Base-by-base conservation (phyloP, 2,113 vertebrate species). In the Piaya cayana region DNA sequence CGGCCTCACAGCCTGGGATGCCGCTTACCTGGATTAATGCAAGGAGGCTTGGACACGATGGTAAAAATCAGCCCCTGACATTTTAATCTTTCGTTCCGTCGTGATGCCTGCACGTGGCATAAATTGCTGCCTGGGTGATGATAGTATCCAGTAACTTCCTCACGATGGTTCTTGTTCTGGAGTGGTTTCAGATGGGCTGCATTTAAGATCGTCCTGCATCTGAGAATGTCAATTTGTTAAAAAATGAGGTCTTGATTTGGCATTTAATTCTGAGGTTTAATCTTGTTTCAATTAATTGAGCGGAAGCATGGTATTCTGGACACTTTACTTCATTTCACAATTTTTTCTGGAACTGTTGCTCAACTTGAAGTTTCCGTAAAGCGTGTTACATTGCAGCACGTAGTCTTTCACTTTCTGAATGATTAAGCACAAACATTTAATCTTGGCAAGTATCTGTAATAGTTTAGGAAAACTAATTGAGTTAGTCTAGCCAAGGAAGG, bases 351-450 rank as follows among this genome's bases (percentile, higher is more conserved):
- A 96, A 82, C 77, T 90, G 53, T 92, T 95, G 69, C 81, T 92
- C 94, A 94, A 97, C 76, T 67, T 55, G 29, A 88, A 70, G 43
- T 96, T 93, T 95, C 87, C 11, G 93, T 93, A 95, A 93, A 75
- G 53, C 74, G 53, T 55, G 95, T 88, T 82, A 50, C 58, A 20
- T 71, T 94, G 53, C 75, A 20, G 90, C 89, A 86, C 32, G 11
- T 95, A 82, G 83, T 97, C 62, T 95, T 97, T 96, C 82, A 84
- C 93, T 96, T 96, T 93, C 91, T 91, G 83, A 96, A 88, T 95
- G 94, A 96, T 95, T 97, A 95, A 95, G 90, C 43, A 59, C 78
- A 94, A 84, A 68, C 95, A 90, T 89, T 94, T 97, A 53, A 84
- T 89, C 95, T 85, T 97, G 95, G 75, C 91, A 71, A 94, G 84